Percentiles rank a stretch among this genome's conserved stretches.
Conservation (phyloP, 2,888 invertebrate species). For the Rhagonycha lutea region DNA sequence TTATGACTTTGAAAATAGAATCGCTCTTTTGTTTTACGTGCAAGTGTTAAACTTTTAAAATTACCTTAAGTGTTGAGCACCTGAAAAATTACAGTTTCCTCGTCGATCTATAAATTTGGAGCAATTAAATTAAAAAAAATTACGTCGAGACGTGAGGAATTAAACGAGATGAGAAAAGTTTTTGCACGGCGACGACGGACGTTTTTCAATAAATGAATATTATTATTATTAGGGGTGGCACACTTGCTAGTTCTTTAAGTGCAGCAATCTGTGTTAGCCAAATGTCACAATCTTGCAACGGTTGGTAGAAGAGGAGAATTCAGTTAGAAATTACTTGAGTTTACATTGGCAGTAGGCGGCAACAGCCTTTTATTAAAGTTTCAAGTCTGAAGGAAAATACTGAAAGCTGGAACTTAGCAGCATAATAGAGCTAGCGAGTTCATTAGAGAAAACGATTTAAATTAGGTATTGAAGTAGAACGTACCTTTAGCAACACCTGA, state of each 20-base stretch:
- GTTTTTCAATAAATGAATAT: background rate
- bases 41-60: background rate
- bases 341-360: conserved; percentile 12
- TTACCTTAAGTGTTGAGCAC: background rate
- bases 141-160: background rate
- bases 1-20: background rate
- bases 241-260: conserved; percentile 1
- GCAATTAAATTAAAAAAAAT: background rate
- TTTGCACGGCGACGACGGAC: background rate
- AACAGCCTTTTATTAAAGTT: conserved; percentile 23
- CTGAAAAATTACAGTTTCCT: background rate
- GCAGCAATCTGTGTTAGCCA: conserved; percentile 8
- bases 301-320: conserved; percentile 1
- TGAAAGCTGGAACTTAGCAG: conserved; percentile 17
- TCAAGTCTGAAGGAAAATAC: conserved; percentile 18
- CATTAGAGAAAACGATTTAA: conserved; percentile 30
- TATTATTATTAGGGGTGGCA: background rate
- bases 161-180: background rate
- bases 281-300: conserved; percentile 13
- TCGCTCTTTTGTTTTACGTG: background rate
- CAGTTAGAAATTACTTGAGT: conserved; percentile 14
- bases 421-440: conserved; percentile 25
- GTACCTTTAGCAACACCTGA: conserved; percentile 25
- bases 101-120: background rate
- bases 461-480: conserved; percentile 26